Evolutionary conservation across 2,113 vertebrate species (phyloP).

Genomic region (Perca flavescens): DNA sequence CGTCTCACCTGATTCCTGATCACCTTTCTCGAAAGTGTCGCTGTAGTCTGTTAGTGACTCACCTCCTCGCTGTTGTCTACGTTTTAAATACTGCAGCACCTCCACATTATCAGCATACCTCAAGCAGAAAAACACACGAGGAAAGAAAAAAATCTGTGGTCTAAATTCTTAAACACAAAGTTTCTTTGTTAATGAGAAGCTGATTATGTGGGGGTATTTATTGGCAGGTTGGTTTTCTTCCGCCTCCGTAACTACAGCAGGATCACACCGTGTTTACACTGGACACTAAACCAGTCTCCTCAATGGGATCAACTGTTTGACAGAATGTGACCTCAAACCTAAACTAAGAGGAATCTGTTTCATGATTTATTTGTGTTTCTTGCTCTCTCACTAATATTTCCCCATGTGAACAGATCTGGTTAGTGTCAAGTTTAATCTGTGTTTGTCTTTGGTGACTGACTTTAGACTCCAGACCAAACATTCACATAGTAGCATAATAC

Average conservation of each 20-base stretch:
- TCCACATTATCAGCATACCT: slow-evolving; percentile 24
- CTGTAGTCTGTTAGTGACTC: not conserved
- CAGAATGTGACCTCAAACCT: slow-evolving; percentile 40
- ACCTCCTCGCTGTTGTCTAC: slow-evolving; percentile 11
- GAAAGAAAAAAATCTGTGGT: not conserved
- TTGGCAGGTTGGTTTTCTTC: slow-evolving; percentile 35
- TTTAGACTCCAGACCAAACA: slow-evolving; percentile 41
- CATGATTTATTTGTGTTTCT: slow-evolving; percentile 30
- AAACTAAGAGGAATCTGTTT: slow-evolving; percentile 45
- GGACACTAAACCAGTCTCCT: slow-evolving; percentile 16
- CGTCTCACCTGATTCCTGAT: slow-evolving; percentile 17
- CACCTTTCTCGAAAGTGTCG: not conserved
- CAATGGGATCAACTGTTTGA: slow-evolving; percentile 41
- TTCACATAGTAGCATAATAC: slow-evolving; percentile 14
- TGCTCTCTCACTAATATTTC: slow-evolving; percentile 17
- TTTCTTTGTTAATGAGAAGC: slow-evolving; percentile 64
- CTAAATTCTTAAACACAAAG: slow-evolving; percentile 30
- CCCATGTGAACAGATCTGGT: slow-evolving; percentile 41
- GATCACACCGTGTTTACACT: slow-evolving; percentile 38
- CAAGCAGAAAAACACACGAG: not conserved
- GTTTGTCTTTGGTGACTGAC: slow-evolving; percentile 44
- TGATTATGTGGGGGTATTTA: slow-evolving; percentile 53
- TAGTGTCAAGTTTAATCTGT: slow-evolving; percentile 33
- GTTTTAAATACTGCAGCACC: slow-evolving; percentile 15
- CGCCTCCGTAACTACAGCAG: slow-evolving; percentile 15